Evolutionary conservation across 2,113 vertebrate species (phyloP).

Genomic region (Anguilla rostrata): DNA sequence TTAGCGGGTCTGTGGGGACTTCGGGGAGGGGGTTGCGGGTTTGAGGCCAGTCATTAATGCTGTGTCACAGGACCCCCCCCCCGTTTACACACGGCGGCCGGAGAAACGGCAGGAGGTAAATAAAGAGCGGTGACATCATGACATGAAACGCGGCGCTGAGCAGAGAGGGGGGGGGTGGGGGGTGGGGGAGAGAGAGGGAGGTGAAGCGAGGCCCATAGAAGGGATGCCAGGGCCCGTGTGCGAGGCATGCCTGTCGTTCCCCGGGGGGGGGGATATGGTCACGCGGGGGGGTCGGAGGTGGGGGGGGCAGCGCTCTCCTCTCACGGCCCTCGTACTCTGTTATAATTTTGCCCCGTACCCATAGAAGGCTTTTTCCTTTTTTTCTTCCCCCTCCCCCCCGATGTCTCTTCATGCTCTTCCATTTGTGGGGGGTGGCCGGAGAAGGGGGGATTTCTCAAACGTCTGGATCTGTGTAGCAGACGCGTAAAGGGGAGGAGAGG

Average conservation of each 20-base stretch:
- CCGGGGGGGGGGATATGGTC: slow-evolving; percentile 39
- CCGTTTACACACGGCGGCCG: background rate
- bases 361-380: too few relatives aligned
- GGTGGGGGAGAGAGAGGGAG: background rate
- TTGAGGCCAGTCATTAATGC: background rate
- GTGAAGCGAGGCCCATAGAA: slow-evolving; percentile 35
- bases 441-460: too few relatives aligned
- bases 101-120: background rate
- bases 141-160: background rate
- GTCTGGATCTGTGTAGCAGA: too few relatives aligned
- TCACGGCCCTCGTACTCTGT: background rate
- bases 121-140: slow-evolving; percentile 8
- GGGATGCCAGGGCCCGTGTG: slow-evolving; percentile 51
- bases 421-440: background rate
- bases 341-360: too few relatives aligned
- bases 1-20: too few relatives aligned
- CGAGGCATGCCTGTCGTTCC: slow-evolving; percentile 50
- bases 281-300: slow-evolving; percentile 40
- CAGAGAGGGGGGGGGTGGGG: background rate
- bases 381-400: background rate
- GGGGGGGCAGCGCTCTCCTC: slow-evolving; percentile 32
- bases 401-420: slow-evolving; percentile 38
- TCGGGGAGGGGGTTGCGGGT: background rate
- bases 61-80: background rate
- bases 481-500: too few relatives aligned